Base-by-base conservation (phyloP, 2,797 vertebrate genomes). In the Poecilia wingei region DNA sequence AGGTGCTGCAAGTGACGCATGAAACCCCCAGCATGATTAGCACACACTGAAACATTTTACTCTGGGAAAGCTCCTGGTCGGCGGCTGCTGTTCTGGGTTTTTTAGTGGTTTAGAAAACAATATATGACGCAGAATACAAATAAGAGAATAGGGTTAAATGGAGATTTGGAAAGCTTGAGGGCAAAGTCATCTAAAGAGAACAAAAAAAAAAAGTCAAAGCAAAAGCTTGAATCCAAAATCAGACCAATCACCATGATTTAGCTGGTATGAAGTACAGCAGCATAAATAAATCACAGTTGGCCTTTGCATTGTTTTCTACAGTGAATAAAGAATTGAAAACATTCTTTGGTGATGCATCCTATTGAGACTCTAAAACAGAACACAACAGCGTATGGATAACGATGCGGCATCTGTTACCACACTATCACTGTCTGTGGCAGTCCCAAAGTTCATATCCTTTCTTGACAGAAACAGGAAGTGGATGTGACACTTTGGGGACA, bases 1-100 rank as follows among this genome's bases (percentile, higher is more conserved):
- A 90, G 90, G 87, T 88, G 88, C 82, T 82, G 82, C 69, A 82
- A 85, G 77, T 93, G 91, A 93, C 86, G 84, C 82, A 87, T 74
- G 87, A 81, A 89, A 76, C 87, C 88, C 88, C 83, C 81, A 81
- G 80, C 74, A 88, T 75, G 90, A 78, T 87, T 85, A 87, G 83
- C 81, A 84, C 80, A 75, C 79, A 82, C 79, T 79, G 69, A 88
- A 90, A 76, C 49, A 80, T 84, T 87, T 82, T 75, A 84, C 80
- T 89, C 75, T 81, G 80, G 89, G 70, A 43, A 66, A 79, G 74
- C 79, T 79, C 79, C 75, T 59, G 68, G 75, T 61, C 77, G 80
- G 86, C 79, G 70, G 70, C 83, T 82, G 78, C 45, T 75, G 59
- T 43, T 75, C 36, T 51, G 75, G 28, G 79, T 25, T n/a, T 66